phyloP scores from a whole-genome alignment of 2,888 invertebrate species.

The Hemaris fuciformis region DNA sequence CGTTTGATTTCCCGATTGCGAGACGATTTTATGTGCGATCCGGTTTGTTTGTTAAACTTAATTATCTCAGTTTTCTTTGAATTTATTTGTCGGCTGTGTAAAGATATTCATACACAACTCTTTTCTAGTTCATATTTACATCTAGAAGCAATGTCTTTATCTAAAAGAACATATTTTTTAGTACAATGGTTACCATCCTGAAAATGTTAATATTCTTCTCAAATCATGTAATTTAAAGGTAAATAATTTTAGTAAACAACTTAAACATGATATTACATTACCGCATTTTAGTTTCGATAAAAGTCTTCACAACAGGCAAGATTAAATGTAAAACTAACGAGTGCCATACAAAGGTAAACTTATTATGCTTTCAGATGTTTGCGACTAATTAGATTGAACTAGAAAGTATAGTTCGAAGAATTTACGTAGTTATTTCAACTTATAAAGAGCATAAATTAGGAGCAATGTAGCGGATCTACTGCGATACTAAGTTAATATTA shows the following conservation, averaged over 20 bases:
- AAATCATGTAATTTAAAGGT: no score
- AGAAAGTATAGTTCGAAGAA: neutral
- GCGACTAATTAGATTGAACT: slow-evolving; percentile 16
- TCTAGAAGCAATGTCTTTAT: no score
- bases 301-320: neutral
- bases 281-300: neutral
- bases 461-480: slow-evolving; percentile 3
- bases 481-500: slow-evolving; percentile 23
- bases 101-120: neutral
- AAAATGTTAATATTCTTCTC: no score
- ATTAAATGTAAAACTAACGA: neutral
- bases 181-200: no score
- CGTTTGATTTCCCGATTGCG: slow-evolving; percentile 2
- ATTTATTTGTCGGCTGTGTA: neutral
- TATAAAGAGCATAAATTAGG: neutral
- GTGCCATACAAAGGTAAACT: neutral
- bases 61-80: neutral
- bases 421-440: neutral
- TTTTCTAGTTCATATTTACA: neutral
- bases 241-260: no score
- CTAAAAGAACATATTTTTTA: no score
- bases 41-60: neutral
- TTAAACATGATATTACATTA: no score
- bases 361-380: slow-evolving; percentile 18
- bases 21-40: neutral